Conservation (phyloP, 2,113 vertebrate genomes). For the Lagopus leucura region DNA sequence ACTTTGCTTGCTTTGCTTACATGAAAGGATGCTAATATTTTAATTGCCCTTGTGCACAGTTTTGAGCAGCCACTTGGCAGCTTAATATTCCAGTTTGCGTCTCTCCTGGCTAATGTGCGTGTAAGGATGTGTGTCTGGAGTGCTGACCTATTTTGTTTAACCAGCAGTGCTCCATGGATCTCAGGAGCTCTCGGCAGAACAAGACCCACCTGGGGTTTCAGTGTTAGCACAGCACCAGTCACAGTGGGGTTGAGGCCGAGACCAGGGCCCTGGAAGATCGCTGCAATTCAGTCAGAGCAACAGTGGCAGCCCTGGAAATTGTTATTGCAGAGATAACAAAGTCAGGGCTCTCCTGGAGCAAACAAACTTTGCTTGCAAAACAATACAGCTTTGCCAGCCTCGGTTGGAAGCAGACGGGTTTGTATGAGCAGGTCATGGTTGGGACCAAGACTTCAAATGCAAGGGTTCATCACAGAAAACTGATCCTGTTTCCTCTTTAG, state of each 20-base stretch:
- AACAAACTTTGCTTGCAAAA: neutral
- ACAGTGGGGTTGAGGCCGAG: neutral
- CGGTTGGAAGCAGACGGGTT: rapidly evolving
- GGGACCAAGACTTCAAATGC: neutral
- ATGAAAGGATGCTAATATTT: conserved; percentile 27
- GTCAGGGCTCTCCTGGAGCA: neutral
- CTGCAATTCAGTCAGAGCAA: neutral
- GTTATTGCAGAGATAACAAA: neutral
- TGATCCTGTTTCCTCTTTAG: rapidly evolving
- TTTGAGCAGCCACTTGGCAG: neutral
- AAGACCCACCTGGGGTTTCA: conserved; percentile 9
- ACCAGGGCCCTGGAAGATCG: neutral
- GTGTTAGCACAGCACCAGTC: neutral
- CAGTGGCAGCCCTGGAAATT: neutral
- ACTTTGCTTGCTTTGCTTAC: neutral
- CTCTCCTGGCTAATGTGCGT: neutral
- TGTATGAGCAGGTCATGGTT: neutral
- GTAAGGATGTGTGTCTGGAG: neutral
- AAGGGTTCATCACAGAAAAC: neutral
- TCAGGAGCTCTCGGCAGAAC: neutral
- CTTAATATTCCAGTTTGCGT: neutral
- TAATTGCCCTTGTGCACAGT: neutral
- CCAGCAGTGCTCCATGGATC: neutral
- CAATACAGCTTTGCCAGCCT: rapidly evolving
- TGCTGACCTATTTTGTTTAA: conserved; percentile 16